Evolutionary conservation across 2,113 vertebrate species (phyloP).

Genomic region (Suncus etruscus): DNA sequence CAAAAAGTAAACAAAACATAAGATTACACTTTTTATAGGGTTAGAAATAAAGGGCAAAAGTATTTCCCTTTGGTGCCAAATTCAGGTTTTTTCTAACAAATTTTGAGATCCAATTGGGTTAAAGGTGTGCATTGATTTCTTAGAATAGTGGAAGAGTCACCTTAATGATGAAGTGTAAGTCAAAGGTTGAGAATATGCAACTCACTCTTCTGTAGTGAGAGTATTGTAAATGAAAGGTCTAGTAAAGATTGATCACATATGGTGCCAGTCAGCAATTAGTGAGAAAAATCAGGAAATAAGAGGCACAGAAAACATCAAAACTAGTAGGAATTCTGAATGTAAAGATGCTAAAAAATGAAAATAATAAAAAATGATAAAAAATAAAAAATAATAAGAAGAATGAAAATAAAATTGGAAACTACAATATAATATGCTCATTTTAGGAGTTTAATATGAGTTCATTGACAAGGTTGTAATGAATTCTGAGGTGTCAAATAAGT

Average conservation of each 20-base stretch:
- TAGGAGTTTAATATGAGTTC: neutral
- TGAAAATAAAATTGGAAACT: neutral
- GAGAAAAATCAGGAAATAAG: neutral
- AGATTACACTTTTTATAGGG: conserved; percentile 1
- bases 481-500: neutral
- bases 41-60: conserved; percentile 21
- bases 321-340: neutral
- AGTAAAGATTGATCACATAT: neutral
- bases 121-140: neutral
- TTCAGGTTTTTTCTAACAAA: conserved; percentile 2
- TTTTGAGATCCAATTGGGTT: neutral
- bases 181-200: neutral
- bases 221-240: neutral
- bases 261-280: neutral
- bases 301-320: neutral
- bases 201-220: neutral
- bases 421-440: neutral
- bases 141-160: neutral
- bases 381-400: no score
- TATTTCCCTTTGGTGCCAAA: neutral
- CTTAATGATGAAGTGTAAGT: neutral
- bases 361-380: no score
- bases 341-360: neutral
- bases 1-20: conserved; percentile 23
- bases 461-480: neutral